Base-by-base conservation (phyloP, 2,888 invertebrate genomes). In the Platycnemis pennipes region DNA sequence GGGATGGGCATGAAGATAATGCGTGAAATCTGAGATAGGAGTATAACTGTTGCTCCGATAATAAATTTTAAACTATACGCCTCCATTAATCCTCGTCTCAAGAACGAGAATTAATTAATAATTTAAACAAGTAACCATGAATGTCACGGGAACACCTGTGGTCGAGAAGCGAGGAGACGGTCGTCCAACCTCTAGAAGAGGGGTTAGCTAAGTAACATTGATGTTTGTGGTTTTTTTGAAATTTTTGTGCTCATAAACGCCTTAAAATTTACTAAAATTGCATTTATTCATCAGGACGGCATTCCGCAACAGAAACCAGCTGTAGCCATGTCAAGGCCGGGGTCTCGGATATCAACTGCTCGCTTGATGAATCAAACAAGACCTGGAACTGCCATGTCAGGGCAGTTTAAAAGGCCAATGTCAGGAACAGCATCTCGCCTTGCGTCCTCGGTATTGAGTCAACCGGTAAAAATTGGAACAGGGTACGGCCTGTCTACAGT, bases 401-500 rank as follows among this genome's bases (percentile, higher is more conserved):
- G 91, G 2, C 63, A 56, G 69, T 69, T 69, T 91, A 91, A 44
- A 45, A 91, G 91, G 11, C 63, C 91, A 19, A 69, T 91, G 44
- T 69, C 91, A 44, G 91, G 91, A 0, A 91, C 91, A 44, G 91
- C 91, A 26, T 91, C 91, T 5, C 91, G 91, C 63, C 69, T 91
- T 63, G 91, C 91, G 26, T 91, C 91, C 11, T 63, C 91, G 0
- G 91, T 91, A 22, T 45, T 63, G 7, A 91, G 44, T 22, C 91
- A 91, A 26, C 91, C 63, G 1, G 44, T 37, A 26, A 91, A 44
- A 69, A 63, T 63, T 69, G 91, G 91, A 91, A 69, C 91, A 42
- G 91, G 91, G n/a, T 91, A 91, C 63, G 91, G 91, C 44, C 63
- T 91, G n/a, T 56, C 91, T 11, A 63, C 91, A 13, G 91, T 91